These are phyloP conservation scores for Pocota personata DNA, from an alignment of 2,888 invertebrate genomes.

Conservation along the genomic window DNA sequence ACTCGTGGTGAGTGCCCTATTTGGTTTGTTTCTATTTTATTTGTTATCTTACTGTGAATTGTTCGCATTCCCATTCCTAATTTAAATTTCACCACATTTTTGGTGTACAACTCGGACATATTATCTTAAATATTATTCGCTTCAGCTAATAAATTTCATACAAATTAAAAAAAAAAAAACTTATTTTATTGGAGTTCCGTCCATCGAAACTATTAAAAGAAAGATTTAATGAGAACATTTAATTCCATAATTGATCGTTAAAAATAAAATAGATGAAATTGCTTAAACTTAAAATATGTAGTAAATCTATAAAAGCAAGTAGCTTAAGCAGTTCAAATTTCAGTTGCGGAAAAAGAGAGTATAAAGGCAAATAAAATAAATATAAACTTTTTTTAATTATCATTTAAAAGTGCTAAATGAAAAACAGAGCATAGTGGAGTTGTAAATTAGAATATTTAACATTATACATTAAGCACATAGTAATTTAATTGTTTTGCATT, in stretches of 20 bases:
- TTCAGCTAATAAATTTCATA: neutral
- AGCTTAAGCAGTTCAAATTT: neutral
- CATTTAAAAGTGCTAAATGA: neutral
- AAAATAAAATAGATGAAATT: neutral
- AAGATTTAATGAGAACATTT: neutral
- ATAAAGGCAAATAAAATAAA: neutral
- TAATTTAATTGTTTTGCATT: neutral
- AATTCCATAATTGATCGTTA: neutral
- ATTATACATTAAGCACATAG: neutral
- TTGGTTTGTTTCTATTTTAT: too few relatives aligned
- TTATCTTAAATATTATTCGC: neutral
- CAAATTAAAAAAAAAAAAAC: slow-evolving; percentile 18
- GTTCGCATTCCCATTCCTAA: too few relatives aligned
- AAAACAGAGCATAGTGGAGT: neutral
- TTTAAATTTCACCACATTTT: too few relatives aligned
- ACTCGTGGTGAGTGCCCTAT: too few relatives aligned
- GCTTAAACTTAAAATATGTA: neutral
- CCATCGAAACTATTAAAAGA: slow-evolving; percentile 66
- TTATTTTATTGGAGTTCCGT: slow-evolving; percentile 65
- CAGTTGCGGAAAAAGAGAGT: neutral
- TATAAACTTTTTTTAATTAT: neutral
- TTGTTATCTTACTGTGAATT: too few relatives aligned
- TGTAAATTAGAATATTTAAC: neutral
- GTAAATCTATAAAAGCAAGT: neutral
- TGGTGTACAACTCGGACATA: too few relatives aligned